A percentile compares a stretch with the other conserved stretches of the same genome.
phyloP scores from a whole-genome alignment of 2,888 invertebrate genomes.

The Mythimna pallens region DNA sequence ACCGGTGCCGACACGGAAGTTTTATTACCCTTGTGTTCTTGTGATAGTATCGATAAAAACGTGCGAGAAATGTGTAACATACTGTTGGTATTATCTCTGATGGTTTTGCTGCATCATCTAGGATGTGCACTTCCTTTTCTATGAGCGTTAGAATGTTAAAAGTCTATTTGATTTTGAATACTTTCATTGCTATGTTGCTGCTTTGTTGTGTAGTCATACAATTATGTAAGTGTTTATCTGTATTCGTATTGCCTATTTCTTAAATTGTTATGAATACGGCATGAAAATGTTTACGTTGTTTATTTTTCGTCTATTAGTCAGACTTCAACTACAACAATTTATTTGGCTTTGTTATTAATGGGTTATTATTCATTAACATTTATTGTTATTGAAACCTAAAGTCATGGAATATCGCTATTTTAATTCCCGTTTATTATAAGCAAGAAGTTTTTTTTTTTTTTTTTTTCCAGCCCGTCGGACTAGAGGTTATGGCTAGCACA shows the following conservation, averaged over 20 bases:
- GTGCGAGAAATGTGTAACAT: slow-evolving; percentile 58
- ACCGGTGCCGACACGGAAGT: slow-evolving; percentile 66
- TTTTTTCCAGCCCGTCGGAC: too few relatives aligned
- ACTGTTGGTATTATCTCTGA: slow-evolving; percentile 38
- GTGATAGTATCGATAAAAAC: slow-evolving; percentile 56
- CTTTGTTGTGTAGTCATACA: not conserved
- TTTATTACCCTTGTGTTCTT: slow-evolving; percentile 61
- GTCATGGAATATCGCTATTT: not conserved
- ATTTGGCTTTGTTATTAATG: too few relatives aligned
- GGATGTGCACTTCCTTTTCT: slow-evolving; percentile 44
- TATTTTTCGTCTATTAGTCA: not conserved
- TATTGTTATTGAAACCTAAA: not conserved
- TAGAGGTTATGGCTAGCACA: too few relatives aligned
- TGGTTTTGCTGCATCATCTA: slow-evolving; percentile 35
- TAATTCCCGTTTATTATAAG: not conserved
- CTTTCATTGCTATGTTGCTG: not conserved
- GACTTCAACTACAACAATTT: too few relatives aligned
- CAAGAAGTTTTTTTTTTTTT: too few relatives aligned
- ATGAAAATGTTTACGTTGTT: slow-evolving; percentile 6
- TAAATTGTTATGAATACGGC: not conserved
- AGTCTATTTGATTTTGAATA: slow-evolving; percentile 1
- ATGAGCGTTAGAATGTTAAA: slow-evolving; percentile 1
- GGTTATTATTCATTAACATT: not conserved
- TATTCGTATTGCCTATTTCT: slow-evolving; percentile 5
- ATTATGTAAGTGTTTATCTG: not conserved